These are phyloP conservation scores for Hippasteria phrygiana DNA, from an alignment of 53 echinoderm and acorn worm species.

Conservation along the genomic window DNA sequence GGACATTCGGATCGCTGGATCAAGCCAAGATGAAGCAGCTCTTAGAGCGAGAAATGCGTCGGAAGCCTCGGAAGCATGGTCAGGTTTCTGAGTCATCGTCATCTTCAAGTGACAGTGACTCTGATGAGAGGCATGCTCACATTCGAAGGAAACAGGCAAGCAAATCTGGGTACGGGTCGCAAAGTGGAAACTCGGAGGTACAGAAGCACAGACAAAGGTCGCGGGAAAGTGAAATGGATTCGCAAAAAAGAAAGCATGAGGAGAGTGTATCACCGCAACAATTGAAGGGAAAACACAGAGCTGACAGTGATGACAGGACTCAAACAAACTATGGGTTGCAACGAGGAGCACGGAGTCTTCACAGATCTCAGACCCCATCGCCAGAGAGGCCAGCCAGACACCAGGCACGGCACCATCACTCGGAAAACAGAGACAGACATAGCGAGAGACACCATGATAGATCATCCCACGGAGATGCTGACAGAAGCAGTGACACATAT, in stretches of 20 bases:
- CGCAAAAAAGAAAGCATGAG: background rate
- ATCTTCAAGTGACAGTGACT: conserved; percentile 46
- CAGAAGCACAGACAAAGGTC: background rate
- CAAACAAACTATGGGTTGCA: conserved; percentile 21
- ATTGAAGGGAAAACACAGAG: background rate
- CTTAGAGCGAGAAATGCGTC: conserved; percentile 43
- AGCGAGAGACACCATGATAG: conserved; percentile 14
- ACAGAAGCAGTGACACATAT: conserved; percentile 18
- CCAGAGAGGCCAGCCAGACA: background rate
- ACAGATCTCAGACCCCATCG: background rate
- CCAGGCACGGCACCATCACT: conserved; percentile 31
- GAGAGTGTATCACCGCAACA: conserved; percentile 2
- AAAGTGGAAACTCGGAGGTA: background rate
- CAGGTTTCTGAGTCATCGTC: conserved; percentile 31
- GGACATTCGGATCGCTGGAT: conserved; percentile 27
- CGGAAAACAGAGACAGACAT: conserved; percentile 45
- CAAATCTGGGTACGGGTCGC: background rate
- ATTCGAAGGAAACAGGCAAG: background rate
- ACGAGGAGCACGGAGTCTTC: conserved; percentile 9
- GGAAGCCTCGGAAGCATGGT: background rate
- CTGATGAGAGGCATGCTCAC: background rate
- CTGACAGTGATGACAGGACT: conserved; percentile 9
- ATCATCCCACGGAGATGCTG: conserved; percentile 11
- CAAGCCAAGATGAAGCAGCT: conserved; percentile 37
- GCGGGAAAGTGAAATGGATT: background rate